Conservation (phyloP, 2,888 invertebrate species). For the Schizaphis graminum region DNA sequence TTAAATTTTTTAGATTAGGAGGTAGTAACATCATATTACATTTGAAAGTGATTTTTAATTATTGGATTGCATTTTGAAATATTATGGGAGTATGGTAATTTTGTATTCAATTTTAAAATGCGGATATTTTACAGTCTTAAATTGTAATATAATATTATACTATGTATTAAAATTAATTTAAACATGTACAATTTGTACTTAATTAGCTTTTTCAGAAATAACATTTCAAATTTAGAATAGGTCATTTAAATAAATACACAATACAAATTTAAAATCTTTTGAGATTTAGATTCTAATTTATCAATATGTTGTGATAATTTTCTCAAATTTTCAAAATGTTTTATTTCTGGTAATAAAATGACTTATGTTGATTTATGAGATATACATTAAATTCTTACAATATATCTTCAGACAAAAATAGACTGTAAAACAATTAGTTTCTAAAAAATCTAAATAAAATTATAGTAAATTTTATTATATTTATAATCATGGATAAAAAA, state of each 20-base stretch:
- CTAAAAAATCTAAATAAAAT: no score
- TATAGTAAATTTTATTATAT: no score
- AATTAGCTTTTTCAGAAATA: not conserved
- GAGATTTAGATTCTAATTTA: not conserved
- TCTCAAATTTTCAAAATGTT: not conserved
- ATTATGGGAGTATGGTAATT: not conserved
- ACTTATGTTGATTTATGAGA: not conserved
- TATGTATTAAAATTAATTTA: not conserved
- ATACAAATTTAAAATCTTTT: not conserved
- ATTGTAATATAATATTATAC: not conserved
- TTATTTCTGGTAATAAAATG: not conserved
- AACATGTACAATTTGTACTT: not conserved
- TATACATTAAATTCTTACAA: no score
- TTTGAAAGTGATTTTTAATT: not conserved
- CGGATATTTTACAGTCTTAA: not conserved
- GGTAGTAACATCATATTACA: not conserved
- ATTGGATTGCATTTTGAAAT: not conserved
- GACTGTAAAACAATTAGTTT: no score
- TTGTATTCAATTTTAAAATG: not conserved
- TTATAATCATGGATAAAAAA: no score
- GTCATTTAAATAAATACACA: no score
- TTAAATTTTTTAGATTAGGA: not conserved
- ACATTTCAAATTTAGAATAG: not conserved
- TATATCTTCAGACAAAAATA: not conserved
- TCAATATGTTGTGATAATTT: not conserved